Base-by-base conservation (phyloP, 2,113 vertebrate species). In the Odontophorus gujanensis region DNA sequence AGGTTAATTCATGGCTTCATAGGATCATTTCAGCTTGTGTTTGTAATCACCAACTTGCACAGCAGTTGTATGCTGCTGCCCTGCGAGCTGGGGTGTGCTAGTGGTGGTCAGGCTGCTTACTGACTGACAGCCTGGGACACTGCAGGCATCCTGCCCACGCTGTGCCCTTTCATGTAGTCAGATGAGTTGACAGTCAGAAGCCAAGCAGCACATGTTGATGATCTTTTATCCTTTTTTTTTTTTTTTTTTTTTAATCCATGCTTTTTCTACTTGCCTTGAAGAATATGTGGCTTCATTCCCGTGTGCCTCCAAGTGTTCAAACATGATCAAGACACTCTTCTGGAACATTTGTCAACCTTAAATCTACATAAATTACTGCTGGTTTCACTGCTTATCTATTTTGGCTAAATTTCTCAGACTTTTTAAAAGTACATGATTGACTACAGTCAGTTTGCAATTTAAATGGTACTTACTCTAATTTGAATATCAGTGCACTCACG, bases 381-480 rank as follows among this genome's bases (percentile, higher is more conserved):
- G 8, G 4, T 85, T 91, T 87, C 59, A 74, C 78, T 9, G 14
- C 24, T 87, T 94, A 65, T 48, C 69, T 63, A 30, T 75, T 94
- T 74, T 87, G 81, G 47, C 15, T 50, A 93, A 25, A 55, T n/a
- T 75, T 88, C 47, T 42, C 34, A 26, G 19, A 45, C 59, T 92
- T 91, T 76, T 91, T 43, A 65, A 87, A 81, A 19, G 69, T 72
- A 45, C 11, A 3, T 42, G 6, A 85, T 95, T 58, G 48, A 86
- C 81, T 65, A 66, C 71, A 85, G 72, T 61, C 4, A 2, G 45
- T 93, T 95, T 96, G 57, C 63, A 95, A 75, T 95, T 96, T 94
- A 91, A 91, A 67, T 28, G 4, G 26, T 76, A n/a, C 68, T 72
- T 63, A 53, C 8, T 92, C 83, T 83, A 87, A 93, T 85, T 92